phyloP scores from a whole-genome alignment of 2,113 vertebrate genomes.

The Chauna torquata region DNA sequence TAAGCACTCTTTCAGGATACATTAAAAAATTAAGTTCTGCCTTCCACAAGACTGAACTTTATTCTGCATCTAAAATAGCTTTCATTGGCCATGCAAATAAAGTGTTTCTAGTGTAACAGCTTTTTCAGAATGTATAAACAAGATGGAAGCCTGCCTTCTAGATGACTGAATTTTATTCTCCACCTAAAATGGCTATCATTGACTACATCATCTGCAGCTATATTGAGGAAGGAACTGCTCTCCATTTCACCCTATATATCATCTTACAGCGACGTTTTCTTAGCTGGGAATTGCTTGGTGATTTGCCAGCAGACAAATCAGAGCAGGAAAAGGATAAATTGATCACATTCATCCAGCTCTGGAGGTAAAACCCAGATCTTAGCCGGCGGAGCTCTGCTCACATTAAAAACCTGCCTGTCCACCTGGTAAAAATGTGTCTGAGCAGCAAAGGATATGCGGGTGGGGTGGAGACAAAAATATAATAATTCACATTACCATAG shows the following conservation, averaged over 20 bases:
- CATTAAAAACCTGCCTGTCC: slow-evolving; percentile 37
- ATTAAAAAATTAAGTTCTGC: not conserved
- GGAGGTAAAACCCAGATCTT: not conserved
- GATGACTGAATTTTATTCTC: slow-evolving; percentile 20
- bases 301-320: slow-evolving; percentile 59
- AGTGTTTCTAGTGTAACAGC: not conserved
- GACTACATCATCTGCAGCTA: slow-evolving; percentile 31
- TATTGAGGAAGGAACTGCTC: slow-evolving; percentile 42
- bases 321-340: slow-evolving; percentile 50
- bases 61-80: not conserved
- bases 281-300: slow-evolving; percentile 63
- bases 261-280: slow-evolving; percentile 12
- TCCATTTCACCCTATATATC: slow-evolving; percentile 29
- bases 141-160: slow-evolving; percentile 24
- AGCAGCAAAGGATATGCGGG: slow-evolving; percentile 19
- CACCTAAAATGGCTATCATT: slow-evolving; percentile 18
- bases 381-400: not conserved
- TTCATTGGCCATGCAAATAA: not conserved
- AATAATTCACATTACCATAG: slow-evolving; percentile 6
- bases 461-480: slow-evolving; percentile 17
- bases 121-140: not conserved
- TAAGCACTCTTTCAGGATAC: not conserved
- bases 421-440: slow-evolving; percentile 23
- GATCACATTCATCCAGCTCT: slow-evolving; percentile 55
- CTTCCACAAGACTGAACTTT: not conserved